Conservation (phyloP, 2,888 invertebrate genomes). For the Zelleria hepariella region DNA sequence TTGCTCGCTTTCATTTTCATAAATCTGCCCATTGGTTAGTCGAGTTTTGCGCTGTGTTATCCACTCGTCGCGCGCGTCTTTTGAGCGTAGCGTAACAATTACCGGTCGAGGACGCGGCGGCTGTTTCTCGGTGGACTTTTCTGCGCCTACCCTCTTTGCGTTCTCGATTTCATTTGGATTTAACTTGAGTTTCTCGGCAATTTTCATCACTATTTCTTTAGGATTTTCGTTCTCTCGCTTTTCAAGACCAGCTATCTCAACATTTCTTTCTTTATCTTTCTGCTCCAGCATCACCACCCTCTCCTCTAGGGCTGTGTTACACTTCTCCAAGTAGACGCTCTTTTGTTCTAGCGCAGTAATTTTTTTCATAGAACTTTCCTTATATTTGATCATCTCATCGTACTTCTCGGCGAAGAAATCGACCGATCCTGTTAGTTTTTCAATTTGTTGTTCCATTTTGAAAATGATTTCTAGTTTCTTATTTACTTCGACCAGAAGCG, state of each 20-base stretch:
- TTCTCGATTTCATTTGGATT: constrained; percentile 9
- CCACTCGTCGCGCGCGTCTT: constrained; percentile 8
- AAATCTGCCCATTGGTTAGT: constrained; percentile 3
- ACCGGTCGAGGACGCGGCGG: constrained; percentile 3
- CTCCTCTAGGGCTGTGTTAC: constrained; percentile 12
- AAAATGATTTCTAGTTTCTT: not conserved
- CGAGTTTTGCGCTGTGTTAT: constrained; percentile 3
- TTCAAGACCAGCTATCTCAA: not conserved
- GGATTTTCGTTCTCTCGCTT: not conserved
- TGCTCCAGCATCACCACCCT: constrained; percentile 9
- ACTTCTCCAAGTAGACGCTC: constrained; percentile 11
- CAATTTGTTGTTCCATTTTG: constrained; percentile 9
- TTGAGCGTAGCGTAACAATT: constrained; percentile 9
- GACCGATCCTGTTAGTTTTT: constrained; percentile 7
- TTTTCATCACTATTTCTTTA: not conserved
- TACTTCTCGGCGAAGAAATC: constrained; percentile 12
- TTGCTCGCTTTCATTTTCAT: constrained; percentile 1
- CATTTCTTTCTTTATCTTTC: constrained; percentile 8
- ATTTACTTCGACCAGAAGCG: not conserved
- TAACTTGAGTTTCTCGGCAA: constrained; percentile 3
- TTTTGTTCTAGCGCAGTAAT: constrained; percentile 8
- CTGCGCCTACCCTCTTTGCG: constrained; percentile 13
- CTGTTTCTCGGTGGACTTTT: constrained; percentile 6
- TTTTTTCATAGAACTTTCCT: constrained; percentile 10
- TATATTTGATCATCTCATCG: constrained; percentile 7